Percentiles rank a stretch among this genome's conserved stretches.
These are phyloP conservation scores for Caenorhabditis doughertyi DNA, from an alignment of 2,888 invertebrate species.

Conservation along the genomic window DNA sequence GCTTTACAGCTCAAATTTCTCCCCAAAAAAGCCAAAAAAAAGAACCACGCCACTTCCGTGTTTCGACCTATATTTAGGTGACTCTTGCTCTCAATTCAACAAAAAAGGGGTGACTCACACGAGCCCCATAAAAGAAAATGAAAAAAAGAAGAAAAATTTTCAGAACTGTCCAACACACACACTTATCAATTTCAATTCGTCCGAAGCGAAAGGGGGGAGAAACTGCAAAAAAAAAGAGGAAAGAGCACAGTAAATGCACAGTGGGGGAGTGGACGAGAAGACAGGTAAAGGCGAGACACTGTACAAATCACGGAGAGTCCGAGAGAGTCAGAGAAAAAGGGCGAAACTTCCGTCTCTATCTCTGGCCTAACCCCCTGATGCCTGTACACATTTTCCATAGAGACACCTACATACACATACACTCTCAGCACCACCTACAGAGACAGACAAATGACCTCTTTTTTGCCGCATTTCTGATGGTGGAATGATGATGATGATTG, in stretches of 20 bases:
- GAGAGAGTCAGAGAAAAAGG: not conserved
- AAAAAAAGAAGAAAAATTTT: not conserved
- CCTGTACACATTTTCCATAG: not conserved
- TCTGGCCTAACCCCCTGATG: not conserved
- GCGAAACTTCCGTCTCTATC: not conserved
- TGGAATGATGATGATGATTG: too few relatives aligned
- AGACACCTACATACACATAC: not conserved
- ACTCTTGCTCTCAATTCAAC: too few relatives aligned
- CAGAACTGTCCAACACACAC: not conserved
- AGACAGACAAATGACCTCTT: constrained; percentile 44
- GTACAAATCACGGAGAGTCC: not conserved
- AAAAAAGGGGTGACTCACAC: too few relatives aligned
- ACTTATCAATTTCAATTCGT: constrained; percentile 6
- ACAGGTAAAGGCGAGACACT: not conserved
- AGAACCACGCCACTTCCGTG: too few relatives aligned
- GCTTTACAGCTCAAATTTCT: too few relatives aligned
- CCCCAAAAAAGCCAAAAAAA: too few relatives aligned
- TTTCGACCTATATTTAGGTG: too few relatives aligned
- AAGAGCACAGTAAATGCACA: constrained; percentile 27
- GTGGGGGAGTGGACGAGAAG: not conserved
- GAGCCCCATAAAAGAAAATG: not conserved
- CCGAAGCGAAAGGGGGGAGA: too few relatives aligned
- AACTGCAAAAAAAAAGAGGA: not conserved
- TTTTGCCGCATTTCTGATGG: constrained; percentile 34
- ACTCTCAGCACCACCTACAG: constrained; percentile 1